Percentiles rank a stretch among this genome's conserved stretches.
These are phyloP conservation scores for Chrysomallon squamiferum DNA, from an alignment of 1,140 invertebrate species.

Conservation along the genomic window DNA sequence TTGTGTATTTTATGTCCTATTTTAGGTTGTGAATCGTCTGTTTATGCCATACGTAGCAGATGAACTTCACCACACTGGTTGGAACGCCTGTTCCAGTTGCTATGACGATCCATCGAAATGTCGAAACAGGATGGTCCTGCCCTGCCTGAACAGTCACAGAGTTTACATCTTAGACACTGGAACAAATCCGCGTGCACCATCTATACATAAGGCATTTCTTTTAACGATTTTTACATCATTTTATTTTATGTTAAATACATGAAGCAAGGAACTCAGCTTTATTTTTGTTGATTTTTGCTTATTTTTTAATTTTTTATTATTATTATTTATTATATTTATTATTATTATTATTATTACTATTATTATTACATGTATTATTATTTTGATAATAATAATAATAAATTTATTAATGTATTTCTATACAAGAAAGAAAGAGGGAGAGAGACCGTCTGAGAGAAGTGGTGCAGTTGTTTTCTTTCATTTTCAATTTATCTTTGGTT, in stretches of 20 bases:
- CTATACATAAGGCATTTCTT: slow-evolving; percentile 69
- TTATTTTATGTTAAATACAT: background rate
- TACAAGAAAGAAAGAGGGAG: too few species aligned
- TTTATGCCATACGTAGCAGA: slow-evolving; percentile 80
- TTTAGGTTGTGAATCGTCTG: slow-evolving; percentile 89
- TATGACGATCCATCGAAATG: slow-evolving; percentile 71
- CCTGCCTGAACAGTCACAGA: slow-evolving; percentile 80
- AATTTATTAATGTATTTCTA: too few species aligned
- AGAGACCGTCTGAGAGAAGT: too few species aligned
- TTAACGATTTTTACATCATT: too few species aligned
- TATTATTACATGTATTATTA: too few species aligned
- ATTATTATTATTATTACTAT: too few species aligned
- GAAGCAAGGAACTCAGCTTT: background rate
- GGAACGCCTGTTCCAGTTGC: slow-evolving; percentile 96
- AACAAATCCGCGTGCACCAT: slow-evolving; percentile 73
- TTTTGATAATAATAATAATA: too few species aligned
- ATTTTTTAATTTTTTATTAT: background rate
- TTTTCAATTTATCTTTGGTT: too few species aligned
- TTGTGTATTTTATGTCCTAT: too few species aligned
- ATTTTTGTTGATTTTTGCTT: background rate
- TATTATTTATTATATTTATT: too few species aligned
- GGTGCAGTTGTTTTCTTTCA: too few species aligned
- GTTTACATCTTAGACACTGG: slow-evolving; percentile 87
- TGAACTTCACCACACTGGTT: slow-evolving; percentile 94
- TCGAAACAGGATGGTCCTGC: slow-evolving; percentile 82